Conservation (phyloP, 2,888 invertebrate species). For the Melitaea athalia region DNA sequence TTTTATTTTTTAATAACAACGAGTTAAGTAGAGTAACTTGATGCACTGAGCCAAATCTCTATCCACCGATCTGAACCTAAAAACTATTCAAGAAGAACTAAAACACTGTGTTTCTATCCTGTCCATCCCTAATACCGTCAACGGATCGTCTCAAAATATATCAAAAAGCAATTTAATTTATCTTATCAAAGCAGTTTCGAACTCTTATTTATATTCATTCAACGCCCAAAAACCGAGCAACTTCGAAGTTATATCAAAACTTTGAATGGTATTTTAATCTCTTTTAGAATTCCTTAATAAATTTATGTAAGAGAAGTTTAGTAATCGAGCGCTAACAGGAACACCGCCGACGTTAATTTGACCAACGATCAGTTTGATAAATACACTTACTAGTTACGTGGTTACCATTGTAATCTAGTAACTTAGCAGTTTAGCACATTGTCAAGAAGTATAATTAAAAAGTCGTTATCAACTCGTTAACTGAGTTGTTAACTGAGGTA, state of each 20-base stretch:
- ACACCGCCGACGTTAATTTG: constrained; percentile 2
- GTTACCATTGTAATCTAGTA: too few relatives aligned
- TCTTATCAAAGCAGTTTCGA: constrained; percentile 10
- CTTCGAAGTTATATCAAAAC: constrained; percentile 35
- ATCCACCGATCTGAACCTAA: too few relatives aligned
- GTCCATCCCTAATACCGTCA: neutral
- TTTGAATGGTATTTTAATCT: constrained; percentile 48
- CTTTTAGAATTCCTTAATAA: constrained; percentile 45
- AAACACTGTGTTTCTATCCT: neutral
- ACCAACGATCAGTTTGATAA: neutral
- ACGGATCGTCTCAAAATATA: neutral
- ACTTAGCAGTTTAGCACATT: too few relatives aligned
- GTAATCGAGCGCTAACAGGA: constrained; percentile 15
- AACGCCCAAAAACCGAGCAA: constrained; percentile 26
- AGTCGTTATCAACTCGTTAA: too few relatives aligned
- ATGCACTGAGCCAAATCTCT: too few relatives aligned
- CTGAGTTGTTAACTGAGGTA: too few relatives aligned
- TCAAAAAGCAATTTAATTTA: constrained; percentile 15
- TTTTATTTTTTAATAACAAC: too few relatives aligned
- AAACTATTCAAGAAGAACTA: neutral
- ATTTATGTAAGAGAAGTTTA: constrained; percentile 26
- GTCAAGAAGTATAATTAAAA: too few relatives aligned
- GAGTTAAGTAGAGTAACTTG: too few relatives aligned
- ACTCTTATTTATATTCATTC: constrained; percentile 30
- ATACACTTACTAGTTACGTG: too few relatives aligned